A percentile compares a stretch with the other conserved stretches of the same genome.
phyloP scores from a whole-genome alignment of 2,888 invertebrate genomes.

The Steinernema scapterisci region DNA sequence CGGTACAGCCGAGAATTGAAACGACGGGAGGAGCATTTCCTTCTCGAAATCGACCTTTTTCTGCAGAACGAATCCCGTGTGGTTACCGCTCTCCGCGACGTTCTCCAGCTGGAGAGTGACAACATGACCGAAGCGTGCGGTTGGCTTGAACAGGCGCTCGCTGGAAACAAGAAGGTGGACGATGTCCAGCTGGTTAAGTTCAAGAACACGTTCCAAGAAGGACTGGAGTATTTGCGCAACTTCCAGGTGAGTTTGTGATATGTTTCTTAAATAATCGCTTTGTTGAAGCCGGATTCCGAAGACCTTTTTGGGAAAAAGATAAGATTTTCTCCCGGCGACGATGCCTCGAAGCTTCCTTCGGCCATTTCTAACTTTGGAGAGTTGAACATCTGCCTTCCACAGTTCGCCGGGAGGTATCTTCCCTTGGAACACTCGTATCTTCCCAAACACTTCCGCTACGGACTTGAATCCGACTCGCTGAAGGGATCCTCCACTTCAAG shows the following conservation, averaged over 20 bases:
- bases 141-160: slow-evolving; percentile 78
- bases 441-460: slow-evolving; percentile 57
- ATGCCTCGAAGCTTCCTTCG: slow-evolving; percentile 76
- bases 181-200: slow-evolving; percentile 89
- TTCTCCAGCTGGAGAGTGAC: slow-evolving; percentile 80
- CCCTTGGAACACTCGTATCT: slow-evolving; percentile 65
- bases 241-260: slow-evolving; percentile 76
- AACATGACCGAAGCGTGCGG: slow-evolving; percentile 96
- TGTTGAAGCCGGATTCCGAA: slow-evolving; percentile 73
- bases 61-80: slow-evolving; percentile 81
- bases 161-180: slow-evolving; percentile 69
- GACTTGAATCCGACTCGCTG: slow-evolving; percentile 51
- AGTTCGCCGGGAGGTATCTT: slow-evolving; percentile 65
- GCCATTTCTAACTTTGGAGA: slow-evolving; percentile 89
- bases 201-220: slow-evolving; percentile 92
- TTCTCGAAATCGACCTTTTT: slow-evolving; percentile 80
- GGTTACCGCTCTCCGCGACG: slow-evolving; percentile 82
- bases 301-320: slow-evolving; percentile 66
- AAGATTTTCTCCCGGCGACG: slow-evolving; percentile 82
- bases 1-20: slow-evolving; percentile 68
- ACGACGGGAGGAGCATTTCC: slow-evolving; percentile 74
- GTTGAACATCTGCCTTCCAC: slow-evolving; percentile 73
- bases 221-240: slow-evolving; percentile 88
- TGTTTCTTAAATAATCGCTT: neutral
- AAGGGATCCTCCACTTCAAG: slow-evolving; percentile 25